Conservation (phyloP, 2,888 invertebrate genomes). For the Diogma glabrata region DNA sequence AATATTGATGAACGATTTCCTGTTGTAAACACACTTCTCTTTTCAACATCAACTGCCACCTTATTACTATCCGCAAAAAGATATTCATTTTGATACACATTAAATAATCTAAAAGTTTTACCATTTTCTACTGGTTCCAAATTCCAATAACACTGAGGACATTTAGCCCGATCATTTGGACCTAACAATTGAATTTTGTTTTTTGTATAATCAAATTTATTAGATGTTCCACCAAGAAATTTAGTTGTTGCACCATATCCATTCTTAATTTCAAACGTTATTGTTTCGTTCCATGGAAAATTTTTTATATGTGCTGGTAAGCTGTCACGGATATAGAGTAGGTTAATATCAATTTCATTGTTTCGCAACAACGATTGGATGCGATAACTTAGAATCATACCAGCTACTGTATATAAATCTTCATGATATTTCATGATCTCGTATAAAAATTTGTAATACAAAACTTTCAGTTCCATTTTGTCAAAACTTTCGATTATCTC, state of each 20-base stretch:
- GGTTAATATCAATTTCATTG: neutral
- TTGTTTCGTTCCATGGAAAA: neutral
- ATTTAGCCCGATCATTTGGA: neutral
- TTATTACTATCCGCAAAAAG: constrained; percentile 2
- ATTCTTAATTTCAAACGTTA: neutral
- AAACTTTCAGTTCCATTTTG: neutral
- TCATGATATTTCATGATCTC: neutral
- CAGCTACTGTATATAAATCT: neutral
- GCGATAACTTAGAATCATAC: neutral
- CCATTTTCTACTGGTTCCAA: constrained; percentile 2
- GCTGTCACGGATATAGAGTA: neutral
- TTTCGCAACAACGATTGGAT: neutral
- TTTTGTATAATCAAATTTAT: neutral
- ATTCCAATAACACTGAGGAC: constrained; percentile 5
- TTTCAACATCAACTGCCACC: neutral
- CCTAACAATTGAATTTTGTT: neutral
- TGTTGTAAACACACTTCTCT: neutral
- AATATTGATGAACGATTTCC: neutral
- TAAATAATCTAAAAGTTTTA: neutral
- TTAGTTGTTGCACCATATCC: neutral
- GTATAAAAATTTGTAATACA: constrained; percentile 3
- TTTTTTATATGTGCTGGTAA: neutral
- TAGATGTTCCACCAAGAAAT: neutral
- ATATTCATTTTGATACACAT: neutral
- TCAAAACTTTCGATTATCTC: neutral